phyloP scores from a whole-genome alignment of 2,888 invertebrate genomes.

The Dichetophora obliterata region DNA sequence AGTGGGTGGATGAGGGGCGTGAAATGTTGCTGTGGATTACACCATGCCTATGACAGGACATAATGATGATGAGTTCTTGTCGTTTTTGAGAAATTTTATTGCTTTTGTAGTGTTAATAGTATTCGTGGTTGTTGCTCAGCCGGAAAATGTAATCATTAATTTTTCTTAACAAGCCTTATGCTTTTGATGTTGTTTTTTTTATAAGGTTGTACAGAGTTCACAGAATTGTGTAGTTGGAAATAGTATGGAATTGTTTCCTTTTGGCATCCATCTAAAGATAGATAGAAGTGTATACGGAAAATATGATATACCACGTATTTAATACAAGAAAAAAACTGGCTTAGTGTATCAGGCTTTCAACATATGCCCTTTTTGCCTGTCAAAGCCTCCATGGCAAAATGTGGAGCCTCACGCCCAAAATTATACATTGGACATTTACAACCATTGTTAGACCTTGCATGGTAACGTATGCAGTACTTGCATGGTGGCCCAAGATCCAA shows the following conservation, averaged over 20 bases:
- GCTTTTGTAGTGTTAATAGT: constrained; percentile 21
- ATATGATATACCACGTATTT: too few relatives aligned
- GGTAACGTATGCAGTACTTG: too few relatives aligned
- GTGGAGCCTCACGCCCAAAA: too few relatives aligned
- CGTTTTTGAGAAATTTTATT: not conserved
- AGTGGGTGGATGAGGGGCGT: not conserved
- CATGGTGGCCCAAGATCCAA: too few relatives aligned
- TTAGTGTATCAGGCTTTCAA: too few relatives aligned
- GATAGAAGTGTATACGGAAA: too few relatives aligned
- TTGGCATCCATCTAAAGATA: not conserved
- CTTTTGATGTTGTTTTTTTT: constrained; percentile 7
- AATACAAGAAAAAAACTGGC: too few relatives aligned
- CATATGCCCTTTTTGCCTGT: too few relatives aligned
- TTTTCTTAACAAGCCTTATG: constrained; percentile 20
- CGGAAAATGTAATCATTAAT: constrained; percentile 39
- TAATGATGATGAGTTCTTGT: constrained; percentile 10
- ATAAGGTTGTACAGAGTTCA: not conserved
- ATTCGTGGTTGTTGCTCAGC: constrained; percentile 22
- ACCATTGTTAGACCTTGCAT: too few relatives aligned
- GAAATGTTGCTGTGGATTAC: not conserved
- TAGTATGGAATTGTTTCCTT: constrained; percentile 6
- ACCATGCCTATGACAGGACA: constrained; percentile 14
- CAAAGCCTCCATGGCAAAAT: too few relatives aligned
- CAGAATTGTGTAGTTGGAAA: too few relatives aligned
- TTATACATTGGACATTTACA: too few relatives aligned